A percentile compares a stretch with the other conserved stretches of the same genome.
phyloP scores from a whole-genome alignment of 1,140 invertebrate species.

The Parasteatoda tepidariorum region DNA sequence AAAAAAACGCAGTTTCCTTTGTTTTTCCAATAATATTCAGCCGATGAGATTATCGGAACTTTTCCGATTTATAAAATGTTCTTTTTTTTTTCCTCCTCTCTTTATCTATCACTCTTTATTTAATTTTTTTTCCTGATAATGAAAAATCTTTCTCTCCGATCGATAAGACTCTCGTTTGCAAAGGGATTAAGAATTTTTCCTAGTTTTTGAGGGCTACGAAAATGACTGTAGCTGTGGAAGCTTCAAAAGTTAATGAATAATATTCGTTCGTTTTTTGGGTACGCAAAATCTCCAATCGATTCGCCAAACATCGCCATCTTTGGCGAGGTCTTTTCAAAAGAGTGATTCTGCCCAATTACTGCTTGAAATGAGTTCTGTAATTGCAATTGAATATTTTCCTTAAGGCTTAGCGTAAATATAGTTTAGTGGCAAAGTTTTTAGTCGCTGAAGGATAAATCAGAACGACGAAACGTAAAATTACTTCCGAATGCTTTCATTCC shows the following conservation, averaged over 20 bases:
- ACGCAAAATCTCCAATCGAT: constrained; percentile 2
- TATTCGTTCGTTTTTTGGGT: constrained; percentile 21
- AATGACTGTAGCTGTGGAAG: constrained; percentile 21
- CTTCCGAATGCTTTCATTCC: neutral
- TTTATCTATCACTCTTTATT: constrained; percentile 45
- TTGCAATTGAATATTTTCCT: neutral
- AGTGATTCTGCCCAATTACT: neutral
- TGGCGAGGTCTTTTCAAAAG: constrained; percentile 13
- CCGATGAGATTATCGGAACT: constrained; percentile 55
- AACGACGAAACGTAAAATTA: neutral
- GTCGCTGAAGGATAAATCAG: neutral
- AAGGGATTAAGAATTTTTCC: constrained; percentile 55
- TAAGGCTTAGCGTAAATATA: neutral
- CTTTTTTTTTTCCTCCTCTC: constrained; percentile 7
- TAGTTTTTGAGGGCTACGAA: constrained; percentile 39
- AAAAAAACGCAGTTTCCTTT: constrained; percentile 37
- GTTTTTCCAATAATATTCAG: constrained; percentile 57
- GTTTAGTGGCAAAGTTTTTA: neutral
- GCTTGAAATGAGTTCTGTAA: neutral
- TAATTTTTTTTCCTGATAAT: constrained; percentile 54
- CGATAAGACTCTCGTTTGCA: constrained; percentile 46
- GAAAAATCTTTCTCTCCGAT: constrained; percentile 47
- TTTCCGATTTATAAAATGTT: constrained; percentile 52
- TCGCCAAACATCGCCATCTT: constrained; percentile 33
- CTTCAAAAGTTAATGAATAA: constrained; percentile 55